Evolutionary conservation across 1,140 invertebrate genomes (phyloP).

Genomic region (Cherax quadricarinatus): DNA sequence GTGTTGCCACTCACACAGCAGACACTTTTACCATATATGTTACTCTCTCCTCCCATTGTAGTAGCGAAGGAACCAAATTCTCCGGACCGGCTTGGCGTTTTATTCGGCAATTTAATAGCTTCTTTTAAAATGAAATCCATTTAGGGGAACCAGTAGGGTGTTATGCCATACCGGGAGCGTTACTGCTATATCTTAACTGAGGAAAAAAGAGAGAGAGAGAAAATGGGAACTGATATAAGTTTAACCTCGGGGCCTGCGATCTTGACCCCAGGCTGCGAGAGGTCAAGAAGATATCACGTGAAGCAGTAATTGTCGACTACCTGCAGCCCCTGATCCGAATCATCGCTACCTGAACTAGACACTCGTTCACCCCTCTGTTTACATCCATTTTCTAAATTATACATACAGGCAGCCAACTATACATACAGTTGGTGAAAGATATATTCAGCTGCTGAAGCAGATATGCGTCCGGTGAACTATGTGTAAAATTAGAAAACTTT

Average conservation of each 20-base stretch:
- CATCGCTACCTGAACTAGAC: background rate
- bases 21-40: background rate
- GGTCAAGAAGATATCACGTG: slow-evolving; percentile 29
- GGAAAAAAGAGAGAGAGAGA: background rate
- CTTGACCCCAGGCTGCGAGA: background rate
- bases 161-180: background rate
- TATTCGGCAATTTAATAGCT: background rate
- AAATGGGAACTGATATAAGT: background rate
- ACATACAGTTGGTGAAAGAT: too few species aligned
- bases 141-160: background rate
- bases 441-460: too few species aligned
- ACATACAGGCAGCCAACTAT: background rate
- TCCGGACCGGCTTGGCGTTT: background rate
- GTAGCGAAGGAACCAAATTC: background rate
- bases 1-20: slow-evolving; percentile 46
- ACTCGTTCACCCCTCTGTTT: background rate
- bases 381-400: background rate
- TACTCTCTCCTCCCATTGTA: background rate
- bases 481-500: too few species aligned
- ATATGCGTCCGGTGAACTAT: too few species aligned
- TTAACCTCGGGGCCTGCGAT: background rate
- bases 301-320: background rate
- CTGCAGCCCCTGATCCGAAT: background rate
- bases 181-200: too few species aligned
- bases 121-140: background rate